phyloP scores from a whole-genome alignment of 2,797 vertebrate genomes.

The Argyrosomus regius region DNA sequence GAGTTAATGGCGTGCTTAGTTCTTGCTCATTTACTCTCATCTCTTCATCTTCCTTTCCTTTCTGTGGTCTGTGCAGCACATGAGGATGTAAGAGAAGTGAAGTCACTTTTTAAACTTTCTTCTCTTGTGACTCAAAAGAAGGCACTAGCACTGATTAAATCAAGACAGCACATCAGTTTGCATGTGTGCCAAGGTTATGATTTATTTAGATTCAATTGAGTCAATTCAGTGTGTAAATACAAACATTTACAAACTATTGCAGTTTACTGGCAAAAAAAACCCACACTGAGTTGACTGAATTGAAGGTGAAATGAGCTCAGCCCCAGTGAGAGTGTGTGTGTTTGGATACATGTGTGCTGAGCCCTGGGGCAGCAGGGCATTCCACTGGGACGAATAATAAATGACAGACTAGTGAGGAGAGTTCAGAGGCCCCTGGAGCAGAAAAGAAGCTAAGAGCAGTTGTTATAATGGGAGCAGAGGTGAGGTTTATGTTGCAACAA shows the following conservation, averaged over 20 bases:
- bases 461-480: slow-evolving; percentile 6
- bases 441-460: slow-evolving; percentile 16
- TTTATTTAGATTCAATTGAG: background rate
- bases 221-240: background rate
- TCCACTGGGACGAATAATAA: slow-evolving; percentile 65
- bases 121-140: background rate
- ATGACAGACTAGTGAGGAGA: slow-evolving; percentile 55
- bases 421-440: slow-evolving; percentile 38
- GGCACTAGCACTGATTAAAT: background rate
- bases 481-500: slow-evolving; percentile 28
- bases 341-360: slow-evolving; percentile 22
- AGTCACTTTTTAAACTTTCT: slow-evolving; percentile 12
- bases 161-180: background rate
- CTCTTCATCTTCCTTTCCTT: slow-evolving; percentile 2
- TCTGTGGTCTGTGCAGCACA: slow-evolving; percentile 1
- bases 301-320: slow-evolving; percentile 21
- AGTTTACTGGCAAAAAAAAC: background rate
- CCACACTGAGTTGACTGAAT: slow-evolving; percentile 3
- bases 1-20: slow-evolving; percentile 24
- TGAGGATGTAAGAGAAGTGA: slow-evolving; percentile 5
- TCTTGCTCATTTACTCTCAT: slow-evolving; percentile 30
- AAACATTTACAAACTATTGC: slow-evolving; percentile 33
- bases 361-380: slow-evolving; percentile 39
- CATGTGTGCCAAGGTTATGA: background rate
- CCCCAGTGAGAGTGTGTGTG: slow-evolving; percentile 13